A percentile compares a stretch with the other conserved stretches of the same genome.
Conservation (phyloP, 2,113 vertebrate genomes). For the Engraulis encrasicolus region DNA sequence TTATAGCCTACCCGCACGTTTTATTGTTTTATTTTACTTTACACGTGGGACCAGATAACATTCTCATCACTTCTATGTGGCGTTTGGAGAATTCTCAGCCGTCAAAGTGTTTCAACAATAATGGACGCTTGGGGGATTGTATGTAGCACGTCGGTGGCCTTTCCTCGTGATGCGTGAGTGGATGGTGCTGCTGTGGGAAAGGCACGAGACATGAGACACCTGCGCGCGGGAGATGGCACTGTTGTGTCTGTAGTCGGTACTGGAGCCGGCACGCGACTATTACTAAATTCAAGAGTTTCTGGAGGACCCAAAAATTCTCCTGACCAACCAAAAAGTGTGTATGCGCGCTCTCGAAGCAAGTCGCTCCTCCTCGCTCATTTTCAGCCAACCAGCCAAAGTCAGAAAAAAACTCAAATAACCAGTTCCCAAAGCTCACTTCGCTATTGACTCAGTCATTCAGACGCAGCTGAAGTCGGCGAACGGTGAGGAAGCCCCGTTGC, state of each 20-base stretch:
- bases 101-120: not conserved
- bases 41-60: not conserved
- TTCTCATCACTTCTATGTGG: not conserved
- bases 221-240: not conserved
- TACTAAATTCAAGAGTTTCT: not conserved
- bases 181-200: not conserved
- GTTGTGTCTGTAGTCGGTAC: not conserved
- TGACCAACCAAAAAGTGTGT: not conserved
- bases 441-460: slow-evolving; percentile 23
- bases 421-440: not conserved
- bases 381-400: not conserved
- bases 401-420: not conserved
- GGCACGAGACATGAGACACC: not conserved
- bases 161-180: too few species aligned
- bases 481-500: slow-evolving; percentile 5
- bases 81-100: not conserved
- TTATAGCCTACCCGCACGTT: not conserved
- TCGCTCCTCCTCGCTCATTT: not conserved
- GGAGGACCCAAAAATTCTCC: slow-evolving; percentile 7
- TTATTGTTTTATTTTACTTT: not conserved
- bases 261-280: not conserved
- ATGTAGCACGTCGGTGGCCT: too few species aligned
- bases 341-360: not conserved
- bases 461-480: slow-evolving; percentile 21
- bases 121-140: too few species aligned